A percentile compares a stretch with the other conserved stretches of the same genome.
phyloP scores from a whole-genome alignment of 2,113 vertebrate species.

The Ageneiosus marmoratus region DNA sequence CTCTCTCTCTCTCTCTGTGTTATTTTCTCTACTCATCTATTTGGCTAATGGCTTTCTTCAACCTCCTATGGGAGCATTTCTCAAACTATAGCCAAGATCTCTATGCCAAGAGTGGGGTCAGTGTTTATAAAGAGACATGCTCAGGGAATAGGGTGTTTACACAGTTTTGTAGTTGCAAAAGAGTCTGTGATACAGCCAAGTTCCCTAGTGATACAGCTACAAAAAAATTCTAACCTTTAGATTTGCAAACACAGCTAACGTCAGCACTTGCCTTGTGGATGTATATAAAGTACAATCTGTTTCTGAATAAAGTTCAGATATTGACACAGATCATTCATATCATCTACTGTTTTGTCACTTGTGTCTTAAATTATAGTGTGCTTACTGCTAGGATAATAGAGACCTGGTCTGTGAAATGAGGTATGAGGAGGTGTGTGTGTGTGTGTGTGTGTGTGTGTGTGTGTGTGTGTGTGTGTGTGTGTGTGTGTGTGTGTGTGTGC shows the following conservation, averaged over 20 bases:
- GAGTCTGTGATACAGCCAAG: slow-evolving; percentile 21
- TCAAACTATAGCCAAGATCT: slow-evolving; percentile 23
- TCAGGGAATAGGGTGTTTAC: slow-evolving; percentile 35
- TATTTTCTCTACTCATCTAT: not conserved
- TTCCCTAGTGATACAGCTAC: slow-evolving; percentile 23
- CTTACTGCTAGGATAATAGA: not conserved
- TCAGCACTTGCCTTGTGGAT: not conserved
- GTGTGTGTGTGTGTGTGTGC: slow-evolving; percentile 19
- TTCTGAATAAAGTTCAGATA: not conserved
- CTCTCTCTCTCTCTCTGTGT: not conserved
- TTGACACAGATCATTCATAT: slow-evolving; percentile 26
- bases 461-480: slow-evolving; percentile 25
- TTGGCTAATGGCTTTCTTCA: slow-evolving; percentile 41
- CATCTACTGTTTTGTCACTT: not conserved
- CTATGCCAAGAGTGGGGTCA: slow-evolving; percentile 41
- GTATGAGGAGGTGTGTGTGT: slow-evolving; percentile 6
- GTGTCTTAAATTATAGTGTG: not conserved
- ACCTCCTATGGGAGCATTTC: slow-evolving; percentile 42
- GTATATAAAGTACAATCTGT: slow-evolving; percentile 22
- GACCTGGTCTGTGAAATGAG: slow-evolving; percentile 22
- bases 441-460: slow-evolving; percentile 23
- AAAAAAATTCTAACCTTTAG: slow-evolving; percentile 26
- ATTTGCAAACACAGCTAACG: slow-evolving; percentile 8
- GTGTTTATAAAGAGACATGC: slow-evolving; percentile 48
- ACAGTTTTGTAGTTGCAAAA: slow-evolving; percentile 17